Percentiles rank a stretch among this genome's conserved stretches.
phyloP scores from a whole-genome alignment of 2,797 vertebrate species.

The Cynodonichthys magdalenae region DNA sequence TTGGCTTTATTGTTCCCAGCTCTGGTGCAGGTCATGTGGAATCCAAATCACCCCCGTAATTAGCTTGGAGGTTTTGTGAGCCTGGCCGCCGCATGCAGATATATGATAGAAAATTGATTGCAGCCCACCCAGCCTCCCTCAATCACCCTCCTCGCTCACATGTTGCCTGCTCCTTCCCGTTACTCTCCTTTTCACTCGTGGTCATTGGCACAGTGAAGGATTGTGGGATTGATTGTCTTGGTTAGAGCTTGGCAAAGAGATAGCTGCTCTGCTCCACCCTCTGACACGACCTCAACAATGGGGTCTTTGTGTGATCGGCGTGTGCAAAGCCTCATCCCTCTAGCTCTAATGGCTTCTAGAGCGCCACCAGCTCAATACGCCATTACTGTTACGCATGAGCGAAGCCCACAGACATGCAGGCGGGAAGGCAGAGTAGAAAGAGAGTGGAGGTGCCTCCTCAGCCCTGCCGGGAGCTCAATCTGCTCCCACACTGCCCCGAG shows the following conservation, averaged over 20 bases:
- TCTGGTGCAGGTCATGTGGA: conserved; percentile 65
- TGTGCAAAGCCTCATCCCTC: conserved; percentile 62
- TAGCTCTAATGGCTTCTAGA: conserved; percentile 70
- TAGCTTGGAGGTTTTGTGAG: conserved; percentile 74
- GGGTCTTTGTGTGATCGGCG: conserved; percentile 63
- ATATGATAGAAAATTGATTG: conserved; percentile 71
- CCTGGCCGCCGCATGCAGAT: conserved; percentile 61
- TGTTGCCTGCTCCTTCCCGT: conserved; percentile 36
- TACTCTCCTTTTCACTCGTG: conserved; percentile 4
- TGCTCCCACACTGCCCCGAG: conserved; percentile 33
- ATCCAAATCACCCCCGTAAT: conserved; percentile 78
- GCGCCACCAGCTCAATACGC: conserved; percentile 63
- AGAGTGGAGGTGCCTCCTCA: conserved; percentile 35
- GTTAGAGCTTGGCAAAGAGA: conserved; percentile 56
- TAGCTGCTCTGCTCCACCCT: conserved; percentile 57
- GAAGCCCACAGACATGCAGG: conserved; percentile 43
- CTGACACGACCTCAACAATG: conserved; percentile 69
- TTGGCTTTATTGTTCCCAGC: conserved; percentile 74
- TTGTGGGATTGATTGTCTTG: conserved; percentile 66
- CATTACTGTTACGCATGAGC: conserved; percentile 65
- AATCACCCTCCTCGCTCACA: conserved; percentile 48
- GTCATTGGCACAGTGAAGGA: conserved; percentile 46
- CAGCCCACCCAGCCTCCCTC: conserved; percentile 55
- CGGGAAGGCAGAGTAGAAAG: conserved; percentile 19
- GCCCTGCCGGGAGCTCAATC: conserved; percentile 58